Evolutionary conservation across 1,140 invertebrate genomes (phyloP).

Genomic region (Procambarus virginalis): DNA sequence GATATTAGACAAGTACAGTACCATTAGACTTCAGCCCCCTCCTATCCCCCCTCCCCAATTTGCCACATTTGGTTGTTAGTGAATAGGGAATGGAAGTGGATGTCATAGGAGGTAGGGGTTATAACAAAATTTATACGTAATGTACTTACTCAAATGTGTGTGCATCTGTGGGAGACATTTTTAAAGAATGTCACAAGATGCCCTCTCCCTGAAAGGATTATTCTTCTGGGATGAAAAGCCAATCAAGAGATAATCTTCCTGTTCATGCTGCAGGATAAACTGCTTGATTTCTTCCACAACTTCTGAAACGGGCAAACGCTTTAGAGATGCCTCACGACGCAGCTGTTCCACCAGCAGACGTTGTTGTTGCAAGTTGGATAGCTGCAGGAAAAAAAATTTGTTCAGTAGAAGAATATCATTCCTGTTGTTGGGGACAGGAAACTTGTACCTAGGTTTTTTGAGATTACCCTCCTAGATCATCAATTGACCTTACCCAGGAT

Average conservation of each 20-base stretch:
- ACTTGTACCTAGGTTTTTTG: too few relatives aligned
- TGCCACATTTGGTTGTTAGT: too few relatives aligned
- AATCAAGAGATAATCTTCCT: slow-evolving; percentile 95
- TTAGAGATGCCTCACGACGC: slow-evolving; percentile 91
- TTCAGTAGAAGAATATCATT: too few relatives aligned
- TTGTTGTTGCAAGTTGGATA: slow-evolving; percentile 92
- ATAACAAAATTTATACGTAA: neutral
- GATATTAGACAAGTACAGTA: too few relatives aligned
- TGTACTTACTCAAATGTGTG: neutral
- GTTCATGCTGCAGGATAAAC: slow-evolving; percentile 88
- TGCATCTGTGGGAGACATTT: neutral
- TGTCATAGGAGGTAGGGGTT: too few relatives aligned
- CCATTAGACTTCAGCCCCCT: too few relatives aligned
- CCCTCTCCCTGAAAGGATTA: slow-evolving; percentile 97
- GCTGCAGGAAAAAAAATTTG: slow-evolving; percentile 73
- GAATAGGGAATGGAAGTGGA: too few relatives aligned
- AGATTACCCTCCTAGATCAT: too few relatives aligned
- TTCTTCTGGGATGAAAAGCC: slow-evolving; percentile 97
- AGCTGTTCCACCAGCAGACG: slow-evolving; percentile 94
- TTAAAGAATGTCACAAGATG: slow-evolving; percentile 69
- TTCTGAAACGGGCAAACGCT: slow-evolving; percentile 89
- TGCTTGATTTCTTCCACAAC: slow-evolving; percentile 96
- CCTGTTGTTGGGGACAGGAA: too few relatives aligned
- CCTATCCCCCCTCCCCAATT: too few relatives aligned
- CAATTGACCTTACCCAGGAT: too few relatives aligned